phyloP scores from a whole-genome alignment of 92 coral and sea anemone genomes.

The Metridium senile region DNA sequence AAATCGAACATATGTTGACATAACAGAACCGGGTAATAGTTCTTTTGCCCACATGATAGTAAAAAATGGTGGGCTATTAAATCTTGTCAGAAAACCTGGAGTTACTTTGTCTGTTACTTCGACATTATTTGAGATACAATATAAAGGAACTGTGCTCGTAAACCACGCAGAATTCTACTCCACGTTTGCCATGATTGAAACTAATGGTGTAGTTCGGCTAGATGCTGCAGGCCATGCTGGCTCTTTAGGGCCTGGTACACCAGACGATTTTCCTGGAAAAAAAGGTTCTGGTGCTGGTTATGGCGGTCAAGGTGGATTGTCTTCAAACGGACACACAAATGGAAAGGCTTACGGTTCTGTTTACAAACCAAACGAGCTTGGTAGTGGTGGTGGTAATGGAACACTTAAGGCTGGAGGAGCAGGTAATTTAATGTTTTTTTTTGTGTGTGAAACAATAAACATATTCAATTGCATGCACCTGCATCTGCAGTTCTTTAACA shows the following conservation, averaged over 20 bases:
- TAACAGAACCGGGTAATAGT: slow-evolving; percentile 60
- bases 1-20: slow-evolving; percentile 66
- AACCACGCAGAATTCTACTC: slow-evolving; percentile 63
- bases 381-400: slow-evolving; percentile 70
- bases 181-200: slow-evolving; percentile 58
- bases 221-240: slow-evolving; percentile 58
- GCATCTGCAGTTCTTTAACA: too few species aligned
- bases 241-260: slow-evolving; percentile 52
- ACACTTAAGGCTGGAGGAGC: slow-evolving; percentile 44
- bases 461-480: background rate
- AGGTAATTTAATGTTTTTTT: slow-evolving; percentile 29
- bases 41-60: slow-evolving; percentile 58
- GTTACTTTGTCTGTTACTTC: slow-evolving; percentile 58
- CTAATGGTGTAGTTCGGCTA: slow-evolving; percentile 44
- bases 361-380: slow-evolving; percentile 53
- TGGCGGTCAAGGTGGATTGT: slow-evolving; percentile 53
- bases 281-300: slow-evolving; percentile 71
- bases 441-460: background rate
- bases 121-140: slow-evolving; percentile 61
- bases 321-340: slow-evolving; percentile 16
- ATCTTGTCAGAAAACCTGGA: slow-evolving; percentile 50
- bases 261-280: slow-evolving; percentile 21
- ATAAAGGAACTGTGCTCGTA: slow-evolving; percentile 50
- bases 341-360: slow-evolving; percentile 64
- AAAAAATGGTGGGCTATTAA: slow-evolving; percentile 61